Evolutionary conservation across 2,797 vertebrate genomes (phyloP).

Genomic region (Squalus acanthias): DNA sequence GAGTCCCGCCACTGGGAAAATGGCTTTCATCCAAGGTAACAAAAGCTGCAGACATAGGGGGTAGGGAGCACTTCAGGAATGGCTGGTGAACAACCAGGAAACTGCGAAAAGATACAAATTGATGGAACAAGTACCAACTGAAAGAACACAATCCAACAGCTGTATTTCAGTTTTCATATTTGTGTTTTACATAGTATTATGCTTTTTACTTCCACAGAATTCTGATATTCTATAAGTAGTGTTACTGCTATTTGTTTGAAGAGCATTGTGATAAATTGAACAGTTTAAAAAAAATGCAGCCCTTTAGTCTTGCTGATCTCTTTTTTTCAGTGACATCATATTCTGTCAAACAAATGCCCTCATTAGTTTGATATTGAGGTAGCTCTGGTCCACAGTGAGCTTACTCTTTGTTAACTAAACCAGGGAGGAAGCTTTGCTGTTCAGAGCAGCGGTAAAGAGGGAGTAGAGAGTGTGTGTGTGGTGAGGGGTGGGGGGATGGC

Average conservation of each 20-base stretch:
- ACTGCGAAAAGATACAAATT: background rate
- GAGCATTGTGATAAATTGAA: background rate
- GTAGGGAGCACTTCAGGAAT: slow-evolving; percentile 50
- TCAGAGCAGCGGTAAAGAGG: background rate
- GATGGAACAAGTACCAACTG: background rate
- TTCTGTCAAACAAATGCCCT: background rate
- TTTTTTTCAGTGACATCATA: background rate
- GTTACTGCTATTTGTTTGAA: background rate
- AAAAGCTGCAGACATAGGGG: slow-evolving; percentile 47
- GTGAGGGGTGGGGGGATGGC: background rate
- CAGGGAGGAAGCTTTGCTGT: background rate
- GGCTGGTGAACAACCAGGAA: slow-evolving; percentile 49
- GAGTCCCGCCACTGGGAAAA: slow-evolving; percentile 50
- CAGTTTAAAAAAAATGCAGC: background rate
- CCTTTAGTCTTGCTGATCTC: background rate
- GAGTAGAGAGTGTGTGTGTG: background rate
- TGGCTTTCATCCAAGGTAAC: slow-evolving; percentile 50
- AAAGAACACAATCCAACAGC: background rate
- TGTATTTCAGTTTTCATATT: background rate
- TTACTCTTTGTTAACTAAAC: background rate
- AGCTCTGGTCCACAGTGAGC: too few species aligned
- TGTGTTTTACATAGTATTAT: background rate
- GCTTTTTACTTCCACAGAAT: background rate
- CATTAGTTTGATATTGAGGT: background rate
- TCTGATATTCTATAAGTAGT: background rate